A percentile compares a stretch with the other conserved stretches of the same genome.
These are phyloP conservation scores for Acleris sparsana DNA, from an alignment of 2,888 invertebrate genomes.

Conservation along the genomic window DNA sequence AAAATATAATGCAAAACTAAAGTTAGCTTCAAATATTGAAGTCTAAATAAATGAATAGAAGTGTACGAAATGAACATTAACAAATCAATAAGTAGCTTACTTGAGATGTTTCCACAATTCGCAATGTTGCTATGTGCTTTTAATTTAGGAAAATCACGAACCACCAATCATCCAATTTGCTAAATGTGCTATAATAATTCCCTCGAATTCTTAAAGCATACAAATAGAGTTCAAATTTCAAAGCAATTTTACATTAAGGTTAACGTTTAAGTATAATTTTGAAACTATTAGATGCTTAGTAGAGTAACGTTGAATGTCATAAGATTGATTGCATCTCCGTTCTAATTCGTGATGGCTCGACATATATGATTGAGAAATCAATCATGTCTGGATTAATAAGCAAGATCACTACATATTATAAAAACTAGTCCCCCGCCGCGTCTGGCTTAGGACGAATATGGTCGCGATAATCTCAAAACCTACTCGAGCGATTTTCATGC, in stretches of 20 bases:
- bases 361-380: conserved; percentile 53
- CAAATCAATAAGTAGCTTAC: conserved; percentile 4
- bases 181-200: neutral
- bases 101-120: conserved; percentile 6
- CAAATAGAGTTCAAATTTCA: neutral
- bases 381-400: conserved; percentile 39
- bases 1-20: too few relatives aligned
- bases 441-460: too few relatives aligned
- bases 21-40: too few relatives aligned
- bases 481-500: too few relatives aligned
- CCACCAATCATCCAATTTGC: conserved; percentile 10
- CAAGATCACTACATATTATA: neutral
- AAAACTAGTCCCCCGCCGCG: too few relatives aligned
- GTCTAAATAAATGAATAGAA: neutral
- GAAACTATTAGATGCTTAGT: conserved; percentile 5
- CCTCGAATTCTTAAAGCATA: neutral
- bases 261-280: conserved; percentile 21
- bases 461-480: too few relatives aligned
- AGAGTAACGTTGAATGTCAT: conserved; percentile 46
- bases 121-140: neutral
- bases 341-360: conserved; percentile 59
- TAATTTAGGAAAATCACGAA: conserved; percentile 15
- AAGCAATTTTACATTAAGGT: conserved; percentile 1
- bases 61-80: conserved; percentile 10
- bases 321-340: conserved; percentile 44